Conservation (phyloP, 2,797 vertebrate genomes). For the Steatocranus sp. region DNA sequence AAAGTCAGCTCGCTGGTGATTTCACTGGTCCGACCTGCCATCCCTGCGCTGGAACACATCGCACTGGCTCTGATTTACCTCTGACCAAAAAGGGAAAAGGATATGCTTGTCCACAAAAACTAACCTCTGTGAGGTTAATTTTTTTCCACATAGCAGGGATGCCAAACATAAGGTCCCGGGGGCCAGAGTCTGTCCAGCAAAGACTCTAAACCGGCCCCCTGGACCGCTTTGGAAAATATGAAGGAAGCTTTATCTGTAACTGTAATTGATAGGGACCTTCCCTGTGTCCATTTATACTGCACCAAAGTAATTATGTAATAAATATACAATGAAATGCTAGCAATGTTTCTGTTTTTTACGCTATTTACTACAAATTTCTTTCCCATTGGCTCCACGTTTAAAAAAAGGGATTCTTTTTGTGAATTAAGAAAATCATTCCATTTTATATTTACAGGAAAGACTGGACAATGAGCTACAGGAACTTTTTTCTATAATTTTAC, state of each 20-base stretch:
- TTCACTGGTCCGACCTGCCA: fast-evolving
- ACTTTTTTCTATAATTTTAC: fast-evolving
- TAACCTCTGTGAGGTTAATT: background rate
- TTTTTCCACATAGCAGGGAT: background rate
- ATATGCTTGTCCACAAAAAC: background rate
- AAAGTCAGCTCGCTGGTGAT: background rate
- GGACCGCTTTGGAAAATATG: background rate
- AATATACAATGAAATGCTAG: background rate
- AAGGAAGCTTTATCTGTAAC: background rate
- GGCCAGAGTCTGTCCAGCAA: background rate
- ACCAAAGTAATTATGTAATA: background rate
- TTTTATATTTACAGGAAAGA: background rate
- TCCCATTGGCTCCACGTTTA: fast-evolving
- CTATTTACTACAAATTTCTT: background rate
- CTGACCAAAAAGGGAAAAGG: background rate
- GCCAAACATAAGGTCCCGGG: background rate
- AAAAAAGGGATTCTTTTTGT: background rate
- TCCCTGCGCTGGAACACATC: fast-evolving
- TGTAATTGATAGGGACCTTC: background rate
- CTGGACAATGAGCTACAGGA: background rate
- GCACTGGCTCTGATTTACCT: background rate
- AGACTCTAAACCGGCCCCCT: background rate
- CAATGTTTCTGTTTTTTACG: background rate
- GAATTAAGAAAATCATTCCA: background rate
- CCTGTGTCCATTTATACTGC: background rate